These are phyloP conservation scores for Lamellibrachia columna DNA, from an alignment of 2,888 invertebrate genomes.

Conservation along the genomic window DNA sequence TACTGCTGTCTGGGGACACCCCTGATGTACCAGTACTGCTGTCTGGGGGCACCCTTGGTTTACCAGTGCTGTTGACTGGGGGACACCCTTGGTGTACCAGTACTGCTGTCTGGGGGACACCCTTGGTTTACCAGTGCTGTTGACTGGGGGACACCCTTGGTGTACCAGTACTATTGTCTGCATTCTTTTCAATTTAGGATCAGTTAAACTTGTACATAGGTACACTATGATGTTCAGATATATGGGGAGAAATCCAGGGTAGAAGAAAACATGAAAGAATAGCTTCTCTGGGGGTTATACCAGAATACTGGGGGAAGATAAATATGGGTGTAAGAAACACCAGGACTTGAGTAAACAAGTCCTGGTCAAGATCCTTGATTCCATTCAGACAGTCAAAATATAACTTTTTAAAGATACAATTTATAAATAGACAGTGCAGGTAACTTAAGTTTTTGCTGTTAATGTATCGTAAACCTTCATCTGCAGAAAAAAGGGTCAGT, in stretches of 20 bases:
- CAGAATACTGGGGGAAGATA: too few species aligned
- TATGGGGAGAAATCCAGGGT: too few species aligned
- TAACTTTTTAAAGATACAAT: neutral
- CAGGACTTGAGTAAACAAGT: too few species aligned
- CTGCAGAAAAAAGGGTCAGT: neutral
- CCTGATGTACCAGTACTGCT: neutral
- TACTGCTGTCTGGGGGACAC: neutral
- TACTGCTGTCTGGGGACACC: neutral
- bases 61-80: neutral
- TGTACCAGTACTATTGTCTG: neutral
- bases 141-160: neutral
- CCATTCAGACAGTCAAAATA: neutral
- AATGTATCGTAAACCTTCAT: neutral
- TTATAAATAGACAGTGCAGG: neutral
- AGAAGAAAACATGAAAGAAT: too few species aligned
- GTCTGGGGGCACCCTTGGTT: neutral
- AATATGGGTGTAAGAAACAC: too few species aligned
- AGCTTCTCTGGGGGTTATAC: too few species aligned
- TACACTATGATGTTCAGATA: too few species aligned
- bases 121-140: neutral
- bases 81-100: neutral
- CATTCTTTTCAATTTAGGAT: too few species aligned
- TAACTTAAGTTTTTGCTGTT: neutral
- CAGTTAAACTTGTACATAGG: too few species aligned
- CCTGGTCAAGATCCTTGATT: neutral